Evolutionary conservation across 2,797 vertebrate species (phyloP).

Genomic region (Tinamus major): DNA sequence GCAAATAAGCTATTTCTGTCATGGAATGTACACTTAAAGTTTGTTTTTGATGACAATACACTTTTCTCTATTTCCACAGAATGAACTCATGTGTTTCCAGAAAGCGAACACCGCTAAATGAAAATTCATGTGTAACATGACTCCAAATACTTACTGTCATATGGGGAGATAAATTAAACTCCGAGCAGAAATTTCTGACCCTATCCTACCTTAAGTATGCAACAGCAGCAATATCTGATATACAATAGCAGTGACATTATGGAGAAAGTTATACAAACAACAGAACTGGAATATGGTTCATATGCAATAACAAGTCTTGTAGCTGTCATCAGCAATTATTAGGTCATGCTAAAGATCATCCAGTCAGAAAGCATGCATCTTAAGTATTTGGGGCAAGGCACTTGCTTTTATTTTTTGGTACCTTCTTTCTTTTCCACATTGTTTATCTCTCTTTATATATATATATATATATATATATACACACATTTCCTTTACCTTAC

Average conservation of each 20-base stretch:
- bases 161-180: background rate
- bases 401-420: background rate
- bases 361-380: background rate
- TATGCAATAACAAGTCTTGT: background rate
- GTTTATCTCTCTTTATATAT: background rate
- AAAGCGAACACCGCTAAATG: background rate
- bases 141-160: background rate
- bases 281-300: background rate
- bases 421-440: background rate
- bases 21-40: background rate
- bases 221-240: background rate
- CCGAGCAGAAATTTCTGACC: background rate
- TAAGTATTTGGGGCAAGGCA: background rate
- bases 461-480: too few species aligned
- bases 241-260: background rate
- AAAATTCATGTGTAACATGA: background rate
- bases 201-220: background rate
- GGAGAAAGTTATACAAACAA: background rate
- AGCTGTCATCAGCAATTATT: background rate
- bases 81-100: background rate
- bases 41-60: background rate
- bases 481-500: background rate
- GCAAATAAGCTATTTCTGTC: background rate
- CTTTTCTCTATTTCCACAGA: background rate
- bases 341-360: background rate